These are phyloP conservation scores for Lagorchestes hirsutus DNA, from an alignment of 2,797 vertebrate species.

Conservation along the genomic window DNA sequence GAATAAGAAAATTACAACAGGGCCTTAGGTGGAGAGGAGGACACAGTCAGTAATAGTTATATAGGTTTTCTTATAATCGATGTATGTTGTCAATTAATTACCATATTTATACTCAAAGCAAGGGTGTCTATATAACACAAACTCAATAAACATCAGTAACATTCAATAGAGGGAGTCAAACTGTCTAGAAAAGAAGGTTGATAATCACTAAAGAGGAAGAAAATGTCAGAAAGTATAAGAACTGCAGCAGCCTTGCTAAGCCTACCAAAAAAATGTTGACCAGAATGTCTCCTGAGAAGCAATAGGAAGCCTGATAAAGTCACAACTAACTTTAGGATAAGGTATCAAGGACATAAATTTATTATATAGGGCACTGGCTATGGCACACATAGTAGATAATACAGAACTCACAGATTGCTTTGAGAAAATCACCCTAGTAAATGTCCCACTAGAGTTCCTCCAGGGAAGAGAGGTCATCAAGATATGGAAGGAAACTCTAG, in stretches of 20 bases:
- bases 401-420: not conserved
- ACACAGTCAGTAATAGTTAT: not conserved
- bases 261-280: not conserved
- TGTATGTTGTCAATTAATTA: not conserved
- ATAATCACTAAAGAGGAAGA: constrained; percentile 58
- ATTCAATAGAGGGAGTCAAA: constrained; percentile 44
- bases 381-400: not conserved
- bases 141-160: constrained; percentile 67
- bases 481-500: not conserved
- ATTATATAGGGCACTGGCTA: not conserved
- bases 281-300: not conserved
- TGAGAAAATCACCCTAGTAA: not conserved
- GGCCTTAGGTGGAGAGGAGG: not conserved
- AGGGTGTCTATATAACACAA: constrained; percentile 56
- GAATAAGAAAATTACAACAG: not conserved
- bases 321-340: not conserved
- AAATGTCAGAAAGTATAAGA: not conserved
- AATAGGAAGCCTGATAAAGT: not conserved
- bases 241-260: not conserved
- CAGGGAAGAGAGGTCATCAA: not conserved
- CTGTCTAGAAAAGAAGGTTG: constrained; percentile 66
- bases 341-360: not conserved
- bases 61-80: not conserved
- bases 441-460: not conserved
- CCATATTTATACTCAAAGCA: constrained; percentile 70